Evolutionary conservation across 2,797 vertebrate genomes (phyloP).

Genomic region (Chelidonichthys spinosus): DNA sequence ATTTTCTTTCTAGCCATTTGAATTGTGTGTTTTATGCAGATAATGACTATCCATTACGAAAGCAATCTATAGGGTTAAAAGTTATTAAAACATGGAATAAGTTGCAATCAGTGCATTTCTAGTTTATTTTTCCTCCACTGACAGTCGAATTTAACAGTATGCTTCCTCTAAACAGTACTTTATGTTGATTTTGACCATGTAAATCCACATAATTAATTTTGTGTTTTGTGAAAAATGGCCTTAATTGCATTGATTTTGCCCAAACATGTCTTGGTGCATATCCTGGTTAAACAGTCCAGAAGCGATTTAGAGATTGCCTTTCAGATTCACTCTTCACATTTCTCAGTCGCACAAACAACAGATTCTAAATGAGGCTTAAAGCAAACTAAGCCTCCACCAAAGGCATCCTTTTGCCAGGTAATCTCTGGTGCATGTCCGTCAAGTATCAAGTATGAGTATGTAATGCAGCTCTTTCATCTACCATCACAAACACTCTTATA

Average conservation of each 20-base stretch:
- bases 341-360: conserved; percentile 57
- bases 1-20: no score
- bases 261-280: conserved; percentile 9
- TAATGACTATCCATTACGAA: no score
- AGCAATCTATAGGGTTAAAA: no score
- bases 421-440: conserved; percentile 41
- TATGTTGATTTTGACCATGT: conserved; percentile 9
- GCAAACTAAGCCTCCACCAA: conserved; percentile 42
- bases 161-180: not conserved
- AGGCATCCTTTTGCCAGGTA: conserved; percentile 35
- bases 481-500: conserved; percentile 34
- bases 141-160: not conserved
- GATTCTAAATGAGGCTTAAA: conserved; percentile 58
- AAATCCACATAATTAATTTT: not conserved
- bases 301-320: conserved; percentile 49
- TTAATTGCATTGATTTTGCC: conserved; percentile 26
- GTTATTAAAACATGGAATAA: no score
- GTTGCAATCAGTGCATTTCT: not conserved
- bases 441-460: conserved; percentile 40
- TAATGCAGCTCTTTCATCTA: conserved; percentile 49
- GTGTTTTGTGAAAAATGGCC: conserved; percentile 1
- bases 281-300: conserved; percentile 29
- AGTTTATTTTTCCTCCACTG: not conserved
- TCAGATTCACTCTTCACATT: conserved; percentile 43
- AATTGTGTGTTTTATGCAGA: no score